Evolutionary conservation across 2,113 vertebrate genomes (phyloP).

Genomic region (Phyllostomus hastatus): DNA sequence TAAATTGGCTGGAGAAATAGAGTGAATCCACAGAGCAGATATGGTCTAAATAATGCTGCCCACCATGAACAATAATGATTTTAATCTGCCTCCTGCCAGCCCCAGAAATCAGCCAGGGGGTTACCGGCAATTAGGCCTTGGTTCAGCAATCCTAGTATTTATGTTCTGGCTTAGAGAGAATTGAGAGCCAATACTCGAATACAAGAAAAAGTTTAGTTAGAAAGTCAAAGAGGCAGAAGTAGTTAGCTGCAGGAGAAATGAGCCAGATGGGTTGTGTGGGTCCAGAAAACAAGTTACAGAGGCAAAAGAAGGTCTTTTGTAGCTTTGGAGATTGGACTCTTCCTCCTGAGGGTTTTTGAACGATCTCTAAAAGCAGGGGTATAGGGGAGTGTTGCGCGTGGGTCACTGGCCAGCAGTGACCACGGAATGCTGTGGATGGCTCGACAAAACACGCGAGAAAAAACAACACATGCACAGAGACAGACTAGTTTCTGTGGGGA

Average conservation of each 20-base stretch:
- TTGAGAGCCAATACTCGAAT: background rate
- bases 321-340: background rate
- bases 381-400: no score
- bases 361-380: background rate
- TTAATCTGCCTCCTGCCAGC: background rate
- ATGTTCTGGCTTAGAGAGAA: background rate
- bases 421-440: no score
- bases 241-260: background rate
- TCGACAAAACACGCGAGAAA: no score
- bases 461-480: no score
- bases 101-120: background rate
- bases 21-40: background rate
- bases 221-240: background rate
- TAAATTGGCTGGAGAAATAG: background rate
- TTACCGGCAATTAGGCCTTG: background rate
- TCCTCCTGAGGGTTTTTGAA: background rate
- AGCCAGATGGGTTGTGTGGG: background rate
- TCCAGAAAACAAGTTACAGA: background rate
- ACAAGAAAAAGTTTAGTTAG: background rate
- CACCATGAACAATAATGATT: background rate
- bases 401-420: no score
- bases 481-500: no score
- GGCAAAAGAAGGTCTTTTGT: background rate
- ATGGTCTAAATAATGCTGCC: no score
- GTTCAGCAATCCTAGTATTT: no score